Percentiles rank a stretch among this genome's conserved stretches.
phyloP scores from a whole-genome alignment of 2,888 invertebrate species.

The Hirtodrosophila cameraria region DNA sequence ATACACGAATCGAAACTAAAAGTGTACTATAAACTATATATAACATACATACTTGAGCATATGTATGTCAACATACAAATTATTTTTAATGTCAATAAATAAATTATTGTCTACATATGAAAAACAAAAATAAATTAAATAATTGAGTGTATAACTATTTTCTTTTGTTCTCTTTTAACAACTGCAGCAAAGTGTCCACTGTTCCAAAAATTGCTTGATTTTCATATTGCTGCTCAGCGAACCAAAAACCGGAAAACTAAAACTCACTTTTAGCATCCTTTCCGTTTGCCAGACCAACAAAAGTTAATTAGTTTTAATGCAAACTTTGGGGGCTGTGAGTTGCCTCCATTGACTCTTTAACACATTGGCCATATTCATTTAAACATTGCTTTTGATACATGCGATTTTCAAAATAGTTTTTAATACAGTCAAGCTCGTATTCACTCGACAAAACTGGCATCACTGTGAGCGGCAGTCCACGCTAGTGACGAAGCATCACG shows the following conservation, averaged over 20 bases:
- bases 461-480: too few species aligned
- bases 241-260: slow-evolving; percentile 4
- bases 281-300: background rate
- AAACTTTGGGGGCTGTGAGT: background rate
- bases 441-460: too few species aligned
- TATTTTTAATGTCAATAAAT: slow-evolving; percentile 69
- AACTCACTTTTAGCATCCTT: background rate
- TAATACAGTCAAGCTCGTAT: too few species aligned
- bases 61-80: slow-evolving; percentile 32
- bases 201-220: slow-evolving; percentile 15
- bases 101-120: slow-evolving; percentile 44
- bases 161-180: background rate
- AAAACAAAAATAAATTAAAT: slow-evolving; percentile 66
- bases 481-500: too few species aligned
- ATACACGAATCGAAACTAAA: slow-evolving; percentile 22
- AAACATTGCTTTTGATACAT: too few species aligned
- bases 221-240: background rate
- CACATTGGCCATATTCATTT: too few species aligned
- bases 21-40: slow-evolving; percentile 22
- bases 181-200: background rate
- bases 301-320: slow-evolving; percentile 33
- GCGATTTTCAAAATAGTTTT: too few species aligned
- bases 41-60: slow-evolving; percentile 11
- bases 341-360: too few species aligned
- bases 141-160: slow-evolving; percentile 47